Evolutionary conservation across 2,113 vertebrate genomes (phyloP), one percentile per base, ranked within the genome.

Genomic region (Piprites chloris): DNA sequence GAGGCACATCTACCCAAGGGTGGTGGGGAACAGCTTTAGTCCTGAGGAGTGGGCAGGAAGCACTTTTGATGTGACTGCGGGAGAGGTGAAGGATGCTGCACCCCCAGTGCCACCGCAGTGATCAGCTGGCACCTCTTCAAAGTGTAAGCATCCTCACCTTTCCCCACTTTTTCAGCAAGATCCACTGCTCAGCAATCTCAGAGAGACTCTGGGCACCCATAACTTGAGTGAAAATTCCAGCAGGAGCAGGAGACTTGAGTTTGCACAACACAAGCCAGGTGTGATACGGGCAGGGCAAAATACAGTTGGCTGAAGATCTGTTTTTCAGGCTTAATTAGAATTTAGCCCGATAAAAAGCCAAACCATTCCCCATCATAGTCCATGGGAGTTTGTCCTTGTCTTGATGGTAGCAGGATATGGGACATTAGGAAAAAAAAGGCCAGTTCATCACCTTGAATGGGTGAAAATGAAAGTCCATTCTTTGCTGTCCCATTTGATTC

Each of bases 251-350:
- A 82, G 62, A 18, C 0, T 26, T 26, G 58, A 73, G 44, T 30
- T 35, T 47, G 49, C 74, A 59, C 68, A 55, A 53, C 9, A 47
- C 35, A 89, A 58, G 47, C 21, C 39, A 71, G 76, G 65, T 61
- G 87, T 41, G 80, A 89, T 8, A 59, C 14, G 19, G 5, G 3
- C 30, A 56, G 26, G 35, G 68, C 44, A 55, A 82, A 73, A 46
- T 5, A 30, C 35, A 53, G 63, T 33, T 66, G 67, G 37, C 52
- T 10, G 9, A 87, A 85, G 32, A 35, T 12, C 26, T 46, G 5
- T 15, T 91, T 87, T 68, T 75, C 89, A 87, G 61, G 75, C 28
- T 77, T 86, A 84, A 72, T 90, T 88, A 80, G 55, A 91, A 89
- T 84, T 93, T 92, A 65, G 52, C 15, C 20, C 77, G 42, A 68